Conservation (phyloP, 1,140 invertebrate species). For the Trachymyrmex cornetzi region DNA sequence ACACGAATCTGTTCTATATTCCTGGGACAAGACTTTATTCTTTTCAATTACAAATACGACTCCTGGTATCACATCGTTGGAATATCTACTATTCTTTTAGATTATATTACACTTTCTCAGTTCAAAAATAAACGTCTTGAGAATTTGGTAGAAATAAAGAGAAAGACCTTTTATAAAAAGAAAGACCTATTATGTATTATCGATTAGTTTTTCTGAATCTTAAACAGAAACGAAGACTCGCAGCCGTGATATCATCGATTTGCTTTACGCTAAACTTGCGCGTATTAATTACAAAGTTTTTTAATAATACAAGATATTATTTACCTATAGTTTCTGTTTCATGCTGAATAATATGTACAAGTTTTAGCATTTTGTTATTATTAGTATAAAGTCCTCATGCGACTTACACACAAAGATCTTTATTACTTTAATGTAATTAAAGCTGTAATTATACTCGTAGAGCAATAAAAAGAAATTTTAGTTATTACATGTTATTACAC, state of each 20-base stretch:
- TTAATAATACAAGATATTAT: background rate
- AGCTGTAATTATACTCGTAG: background rate
- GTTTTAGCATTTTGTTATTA: background rate
- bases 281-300: background rate
- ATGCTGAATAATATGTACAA: background rate
- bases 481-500: too few relatives aligned
- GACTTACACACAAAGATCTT: background rate
- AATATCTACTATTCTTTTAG: background rate
- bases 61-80: background rate
- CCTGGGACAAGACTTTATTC: background rate
- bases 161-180: background rate
- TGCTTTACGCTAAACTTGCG: background rate
- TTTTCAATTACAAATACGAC: background rate
- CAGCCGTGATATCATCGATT: background rate
- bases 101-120: background rate
- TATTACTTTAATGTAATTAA: background rate
- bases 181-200: background rate
- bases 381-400: background rate
- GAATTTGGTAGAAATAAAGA: constrained; percentile 5
- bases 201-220: too few relatives aligned
- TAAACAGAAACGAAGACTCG: background rate
- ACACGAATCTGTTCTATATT: background rate
- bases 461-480: background rate
- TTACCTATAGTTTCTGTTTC: background rate
- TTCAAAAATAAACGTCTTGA: background rate